Base-by-base conservation (phyloP, 2,888 invertebrate species). In the Chorisops tibialis region DNA sequence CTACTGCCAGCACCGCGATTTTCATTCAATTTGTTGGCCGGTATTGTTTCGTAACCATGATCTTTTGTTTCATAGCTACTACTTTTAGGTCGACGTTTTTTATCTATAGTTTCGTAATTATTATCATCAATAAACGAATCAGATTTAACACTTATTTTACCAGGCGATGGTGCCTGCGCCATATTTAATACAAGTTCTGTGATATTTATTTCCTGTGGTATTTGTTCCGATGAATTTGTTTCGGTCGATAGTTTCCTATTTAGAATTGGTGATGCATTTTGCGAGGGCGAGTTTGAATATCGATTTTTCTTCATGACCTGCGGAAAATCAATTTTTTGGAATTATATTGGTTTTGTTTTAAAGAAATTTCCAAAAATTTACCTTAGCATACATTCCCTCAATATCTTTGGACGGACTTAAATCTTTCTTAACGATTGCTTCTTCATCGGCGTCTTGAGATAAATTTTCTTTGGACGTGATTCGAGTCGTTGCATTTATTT, bases 341-440 rank as follows among this genome's bases (percentile, higher is more conserved):
- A 19, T n/a, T n/a, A n/a, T n/a, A n/a, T n/a, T n/a, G n/a, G n/a
- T n/a, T n/a, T n/a, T n/a, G 37, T 9, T 9, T 9, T 9, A 37
- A 37, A 37, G 37, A 37, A 37, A 37, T 9, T 37, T 37, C 37
- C n/a, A 21, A 19, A 24, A 14, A 41, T 85, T 83, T 18, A 93
- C 93, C 80, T 93, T 93, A 2, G 93, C 93, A 75, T 93, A 93
- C 87, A 93, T 89, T 70, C 91, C 92, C 69, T 93, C 93, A n/a
- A 92, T 79, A 68, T 88, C 89, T 66, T 86, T 83, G 19, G 83
- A 81, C 1, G 85, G 85, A 71, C 85, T 85, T 48, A 80, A 69
- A 73, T 77, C 72, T 79, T 79, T 72, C 75, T 77, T 68, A 77
- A 80, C 52, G 74, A 75, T 61, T 70, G 74, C 49, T 72, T 69